phyloP scores from a whole-genome alignment of 2,797 vertebrate species.

The Astyanax mexicanus region DNA sequence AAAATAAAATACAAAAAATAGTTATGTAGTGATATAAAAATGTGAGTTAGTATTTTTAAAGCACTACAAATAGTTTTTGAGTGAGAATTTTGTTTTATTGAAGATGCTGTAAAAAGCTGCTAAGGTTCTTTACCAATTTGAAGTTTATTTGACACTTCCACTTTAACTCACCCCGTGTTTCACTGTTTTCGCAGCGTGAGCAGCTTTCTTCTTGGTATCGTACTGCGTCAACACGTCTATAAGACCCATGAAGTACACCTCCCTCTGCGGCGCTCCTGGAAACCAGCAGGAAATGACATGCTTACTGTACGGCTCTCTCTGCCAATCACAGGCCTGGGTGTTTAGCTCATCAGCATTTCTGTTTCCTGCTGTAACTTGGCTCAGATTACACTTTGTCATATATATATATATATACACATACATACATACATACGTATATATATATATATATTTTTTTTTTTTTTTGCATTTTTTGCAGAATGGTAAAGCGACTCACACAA shows the following conservation, averaged over 20 bases:
- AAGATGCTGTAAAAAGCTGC: too few relatives aligned
- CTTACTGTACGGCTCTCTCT: slow-evolving; percentile 25
- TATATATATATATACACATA: too few relatives aligned
- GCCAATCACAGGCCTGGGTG: not conserved
- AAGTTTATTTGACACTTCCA: too few relatives aligned
- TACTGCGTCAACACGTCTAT: slow-evolving; percentile 94
- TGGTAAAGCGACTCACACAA: not conserved
- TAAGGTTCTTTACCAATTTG: too few relatives aligned
- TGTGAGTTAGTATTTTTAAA: too few relatives aligned
- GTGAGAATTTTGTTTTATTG: too few relatives aligned
- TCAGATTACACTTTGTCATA: not conserved
- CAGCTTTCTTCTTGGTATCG: slow-evolving; percentile 94
- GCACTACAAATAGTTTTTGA: too few relatives aligned
- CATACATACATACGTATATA: too few relatives aligned
- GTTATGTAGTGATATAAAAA: too few relatives aligned
- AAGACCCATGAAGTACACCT: slow-evolving; percentile 95
- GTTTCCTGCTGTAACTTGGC: not conserved
- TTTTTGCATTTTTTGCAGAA: not conserved
- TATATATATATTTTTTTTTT: too few relatives aligned
- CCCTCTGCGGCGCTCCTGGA: slow-evolving; percentile 88
- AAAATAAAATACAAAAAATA: too few relatives aligned
- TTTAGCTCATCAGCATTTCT: slow-evolving; percentile 21
- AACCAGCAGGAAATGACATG: slow-evolving; percentile 38
- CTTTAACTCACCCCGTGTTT: slow-evolving; percentile 88
- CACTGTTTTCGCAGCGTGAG: slow-evolving; percentile 93